A percentile compares a stretch with the other conserved stretches of the same genome.
These are phyloP conservation scores for Haemorhous mexicanus DNA, from an alignment of 2,113 vertebrate species.

Conservation along the genomic window DNA sequence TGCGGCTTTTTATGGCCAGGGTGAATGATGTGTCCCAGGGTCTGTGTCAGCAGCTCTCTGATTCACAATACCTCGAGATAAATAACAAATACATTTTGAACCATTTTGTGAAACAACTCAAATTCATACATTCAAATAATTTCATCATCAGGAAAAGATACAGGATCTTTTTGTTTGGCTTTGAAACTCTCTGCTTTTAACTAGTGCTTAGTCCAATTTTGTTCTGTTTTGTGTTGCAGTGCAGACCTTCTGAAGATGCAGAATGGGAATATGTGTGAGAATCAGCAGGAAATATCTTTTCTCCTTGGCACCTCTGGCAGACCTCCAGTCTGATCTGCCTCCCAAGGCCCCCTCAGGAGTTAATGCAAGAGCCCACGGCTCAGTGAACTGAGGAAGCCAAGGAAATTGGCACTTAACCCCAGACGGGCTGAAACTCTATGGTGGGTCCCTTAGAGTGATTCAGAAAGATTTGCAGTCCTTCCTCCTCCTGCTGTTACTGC, in stretches of 20 bases:
- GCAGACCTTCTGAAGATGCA: neutral
- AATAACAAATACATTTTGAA: neutral
- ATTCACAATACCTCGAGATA: neutral
- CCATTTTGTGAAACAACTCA: neutral
- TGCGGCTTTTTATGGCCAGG: constrained; percentile 16
- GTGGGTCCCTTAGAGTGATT: neutral
- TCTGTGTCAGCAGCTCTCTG: neutral
- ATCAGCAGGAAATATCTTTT: neutral
- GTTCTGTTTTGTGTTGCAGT: neutral
- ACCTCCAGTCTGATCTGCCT: neutral
- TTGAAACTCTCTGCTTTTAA: neutral
- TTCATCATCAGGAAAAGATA: neutral
- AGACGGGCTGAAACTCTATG: neutral
- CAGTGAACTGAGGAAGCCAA: neutral
- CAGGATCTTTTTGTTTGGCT: neutral
- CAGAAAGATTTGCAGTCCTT: neutral
- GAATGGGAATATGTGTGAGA: neutral
- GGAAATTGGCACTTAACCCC: accelerated
- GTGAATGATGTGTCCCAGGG: neutral
- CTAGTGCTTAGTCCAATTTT: neutral
- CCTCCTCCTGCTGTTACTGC: neutral
- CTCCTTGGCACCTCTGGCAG: neutral
- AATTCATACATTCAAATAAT: neutral
- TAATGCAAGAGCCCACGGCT: neutral
- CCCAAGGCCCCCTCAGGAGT: neutral